Percentiles rank a stretch among this genome's conserved stretches.
These are phyloP conservation scores for Physella acuta DNA, from an alignment of 1,140 invertebrate genomes.

Conservation along the genomic window DNA sequence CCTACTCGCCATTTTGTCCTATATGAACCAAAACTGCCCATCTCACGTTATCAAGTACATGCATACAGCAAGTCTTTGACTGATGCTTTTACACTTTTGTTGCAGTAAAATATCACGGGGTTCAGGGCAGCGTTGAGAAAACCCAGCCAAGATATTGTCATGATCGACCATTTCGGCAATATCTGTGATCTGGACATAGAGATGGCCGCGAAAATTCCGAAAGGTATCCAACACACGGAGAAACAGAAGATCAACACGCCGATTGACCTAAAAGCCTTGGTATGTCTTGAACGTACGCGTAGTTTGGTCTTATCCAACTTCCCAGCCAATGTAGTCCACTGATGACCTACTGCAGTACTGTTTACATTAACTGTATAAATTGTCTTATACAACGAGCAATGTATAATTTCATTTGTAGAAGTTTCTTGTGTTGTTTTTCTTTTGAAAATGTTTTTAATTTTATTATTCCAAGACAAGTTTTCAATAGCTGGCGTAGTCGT, in stretches of 20 bases:
- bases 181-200: no score
- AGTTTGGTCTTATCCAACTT: background rate
- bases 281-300: background rate
- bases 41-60: no score
- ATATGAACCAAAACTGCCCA: no score
- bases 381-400: no score
- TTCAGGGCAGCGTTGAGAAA: conserved; percentile 1
- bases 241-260: background rate
- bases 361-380: no score
- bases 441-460: background rate
- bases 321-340: background rate
- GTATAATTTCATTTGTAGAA: no score
- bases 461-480: background rate
- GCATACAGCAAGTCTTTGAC: no score
- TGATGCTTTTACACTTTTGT: no score
- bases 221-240: conserved; percentile 1
- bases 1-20: no score
- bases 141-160: background rate
- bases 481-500: no score
- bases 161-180: background rate
- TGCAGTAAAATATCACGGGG: conserved; percentile 1
- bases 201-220: background rate
- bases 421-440: background rate
- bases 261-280: conserved; percentile 2
- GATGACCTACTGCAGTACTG: background rate